Evolutionary conservation across 2,888 invertebrate species (phyloP).

Genomic region (Nemapogon koenigi): DNA sequence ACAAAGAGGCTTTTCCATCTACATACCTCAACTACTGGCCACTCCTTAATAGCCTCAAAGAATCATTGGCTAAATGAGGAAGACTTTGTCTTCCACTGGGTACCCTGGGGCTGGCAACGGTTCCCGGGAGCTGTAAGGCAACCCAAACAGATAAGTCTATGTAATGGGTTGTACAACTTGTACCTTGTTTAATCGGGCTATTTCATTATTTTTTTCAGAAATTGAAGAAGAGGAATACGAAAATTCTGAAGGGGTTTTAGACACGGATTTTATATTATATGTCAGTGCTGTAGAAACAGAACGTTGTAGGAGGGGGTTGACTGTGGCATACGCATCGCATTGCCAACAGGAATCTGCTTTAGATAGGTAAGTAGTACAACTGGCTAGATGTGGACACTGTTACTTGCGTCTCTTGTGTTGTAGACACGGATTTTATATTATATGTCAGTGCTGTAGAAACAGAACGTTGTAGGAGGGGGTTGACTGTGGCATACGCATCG

Average conservation of each 20-base stretch:
- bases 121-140: too few relatives aligned
- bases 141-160: too few relatives aligned
- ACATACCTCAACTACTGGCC: too few relatives aligned
- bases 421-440: slow-evolving; percentile 91
- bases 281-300: slow-evolving; percentile 94
- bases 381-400: too few relatives aligned
- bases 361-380: slow-evolving; percentile 79
- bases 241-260: slow-evolving; percentile 62
- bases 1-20: too few relatives aligned
- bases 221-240: slow-evolving; percentile 10
- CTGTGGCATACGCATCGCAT: slow-evolving; percentile 97
- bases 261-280: slow-evolving; percentile 95
- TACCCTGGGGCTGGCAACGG: too few relatives aligned
- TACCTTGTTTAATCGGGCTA: too few relatives aligned
- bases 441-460: slow-evolving; percentile 96
- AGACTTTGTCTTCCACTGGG: too few relatives aligned
- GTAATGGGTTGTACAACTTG: too few relatives aligned
- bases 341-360: slow-evolving; percentile 95
- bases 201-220: slow-evolving; percentile 1
- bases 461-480: slow-evolving; percentile 86
- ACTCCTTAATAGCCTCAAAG: too few relatives aligned
- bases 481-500: slow-evolving; percentile 96
- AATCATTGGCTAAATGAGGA: too few relatives aligned
- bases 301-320: slow-evolving; percentile 88
- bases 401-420: too few relatives aligned